Conservation (phyloP, 2,113 vertebrate genomes). For the Boulengerochromis microlepis region DNA sequence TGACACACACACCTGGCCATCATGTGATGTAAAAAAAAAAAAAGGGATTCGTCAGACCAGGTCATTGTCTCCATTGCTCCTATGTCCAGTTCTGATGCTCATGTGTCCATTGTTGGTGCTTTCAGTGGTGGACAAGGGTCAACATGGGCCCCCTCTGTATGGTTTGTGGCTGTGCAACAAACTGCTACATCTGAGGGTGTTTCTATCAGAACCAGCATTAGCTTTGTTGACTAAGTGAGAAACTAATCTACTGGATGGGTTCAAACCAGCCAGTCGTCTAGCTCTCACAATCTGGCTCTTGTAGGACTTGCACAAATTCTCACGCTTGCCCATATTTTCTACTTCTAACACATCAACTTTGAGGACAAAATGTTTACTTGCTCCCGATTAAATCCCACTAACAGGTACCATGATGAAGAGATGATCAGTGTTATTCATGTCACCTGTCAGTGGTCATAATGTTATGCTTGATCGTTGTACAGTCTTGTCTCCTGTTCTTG, state of each 20-base stretch:
- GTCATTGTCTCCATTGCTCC: neutral
- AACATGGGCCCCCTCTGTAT: neutral
- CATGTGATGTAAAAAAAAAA: neutral
- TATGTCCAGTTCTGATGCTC: neutral
- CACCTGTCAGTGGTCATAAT: neutral
- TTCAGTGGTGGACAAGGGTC: neutral
- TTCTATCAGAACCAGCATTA: neutral
- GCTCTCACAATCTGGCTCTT: neutral
- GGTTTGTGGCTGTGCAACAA: neutral
- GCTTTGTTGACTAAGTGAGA: neutral
- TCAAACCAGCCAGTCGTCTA: neutral
- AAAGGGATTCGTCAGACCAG: neutral
- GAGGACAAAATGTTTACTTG: neutral
- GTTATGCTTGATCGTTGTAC: neutral
- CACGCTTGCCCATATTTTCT: neutral
- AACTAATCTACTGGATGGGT: neutral
- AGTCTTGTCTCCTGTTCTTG: neutral
- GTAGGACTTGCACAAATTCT: neutral
- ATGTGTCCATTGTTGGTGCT: neutral
- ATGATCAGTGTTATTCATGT: too few relatives aligned
- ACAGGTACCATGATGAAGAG: neutral
- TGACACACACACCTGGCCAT: neutral
- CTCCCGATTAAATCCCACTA: neutral
- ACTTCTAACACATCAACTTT: neutral
- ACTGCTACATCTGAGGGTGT: neutral